These are phyloP conservation scores for Drosophila burlai DNA, from an alignment of 1,140 invertebrate genomes.

Conservation along the genomic window DNA sequence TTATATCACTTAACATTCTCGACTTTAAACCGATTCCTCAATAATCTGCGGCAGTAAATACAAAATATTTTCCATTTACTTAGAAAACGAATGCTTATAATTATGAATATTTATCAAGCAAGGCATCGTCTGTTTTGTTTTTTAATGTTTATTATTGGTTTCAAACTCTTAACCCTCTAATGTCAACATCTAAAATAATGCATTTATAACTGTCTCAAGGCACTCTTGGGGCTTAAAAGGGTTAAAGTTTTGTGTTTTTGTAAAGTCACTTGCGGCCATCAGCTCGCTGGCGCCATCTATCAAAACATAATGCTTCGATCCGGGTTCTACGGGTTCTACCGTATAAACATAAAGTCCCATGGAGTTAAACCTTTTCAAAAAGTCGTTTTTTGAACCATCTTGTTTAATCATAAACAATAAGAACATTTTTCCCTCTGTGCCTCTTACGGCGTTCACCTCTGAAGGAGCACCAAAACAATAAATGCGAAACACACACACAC, in stretches of 20 bases:
- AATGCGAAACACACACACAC: not conserved
- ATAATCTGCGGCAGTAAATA: too few species aligned
- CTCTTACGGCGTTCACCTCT: conserved; percentile 1
- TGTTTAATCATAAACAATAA: conserved; percentile 2
- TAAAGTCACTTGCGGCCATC: not conserved
- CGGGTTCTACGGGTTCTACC: not conserved
- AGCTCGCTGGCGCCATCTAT: conserved; percentile 10
- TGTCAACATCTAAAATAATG: not conserved
- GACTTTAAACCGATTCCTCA: too few species aligned
- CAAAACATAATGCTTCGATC: not conserved
- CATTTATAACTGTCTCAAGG: not conserved
- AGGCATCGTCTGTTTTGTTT: not conserved
- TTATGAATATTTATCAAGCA: too few species aligned
- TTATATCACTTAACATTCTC: too few species aligned
- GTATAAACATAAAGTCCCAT: not conserved
- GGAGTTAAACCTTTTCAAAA: not conserved
- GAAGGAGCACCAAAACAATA: conserved; percentile 16
- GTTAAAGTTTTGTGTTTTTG: not conserved
- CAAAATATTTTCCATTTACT: not conserved
- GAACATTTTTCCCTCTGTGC: not conserved
- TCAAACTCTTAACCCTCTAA: not conserved
- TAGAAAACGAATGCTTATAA: not conserved
- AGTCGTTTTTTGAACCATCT: not conserved
- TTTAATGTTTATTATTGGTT: not conserved
- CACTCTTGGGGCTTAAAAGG: not conserved